Percentiles rank a stretch among this genome's conserved stretches.
Evolutionary conservation across 2,888 invertebrate species (phyloP).

Genomic region (Diplolepis rosae): DNA sequence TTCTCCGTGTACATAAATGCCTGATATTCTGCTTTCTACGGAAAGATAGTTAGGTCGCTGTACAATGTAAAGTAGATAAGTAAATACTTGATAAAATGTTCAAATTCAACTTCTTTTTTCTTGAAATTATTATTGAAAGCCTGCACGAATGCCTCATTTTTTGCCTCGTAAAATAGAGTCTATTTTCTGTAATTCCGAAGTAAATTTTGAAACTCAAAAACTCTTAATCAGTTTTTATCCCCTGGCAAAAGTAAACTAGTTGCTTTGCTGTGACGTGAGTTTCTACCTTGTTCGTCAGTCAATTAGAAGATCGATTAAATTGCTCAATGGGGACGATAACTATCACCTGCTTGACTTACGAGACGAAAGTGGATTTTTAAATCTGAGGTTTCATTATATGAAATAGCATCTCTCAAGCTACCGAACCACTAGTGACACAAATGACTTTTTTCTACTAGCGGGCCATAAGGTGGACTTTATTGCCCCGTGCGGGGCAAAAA

Average conservation of each 20-base stretch:
- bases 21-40: too few species aligned
- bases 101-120: too few species aligned
- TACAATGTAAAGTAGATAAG: too few species aligned
- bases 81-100: too few species aligned
- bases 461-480: too few species aligned
- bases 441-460: too few species aligned
- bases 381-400: constrained; percentile 54
- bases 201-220: background rate
- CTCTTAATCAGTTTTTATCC: background rate
- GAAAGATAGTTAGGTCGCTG: too few species aligned
- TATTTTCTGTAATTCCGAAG: background rate
- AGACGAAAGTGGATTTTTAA: constrained; percentile 58
- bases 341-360: constrained; percentile 60
- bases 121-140: too few species aligned
- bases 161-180: constrained; percentile 22
- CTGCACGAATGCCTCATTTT: too few species aligned
- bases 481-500: too few species aligned
- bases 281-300: background rate
- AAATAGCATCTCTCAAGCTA: background rate
- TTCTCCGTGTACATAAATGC: too few species aligned
- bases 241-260: background rate
- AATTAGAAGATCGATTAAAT: constrained; percentile 48
- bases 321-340: constrained; percentile 46
- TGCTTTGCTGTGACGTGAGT: background rate
- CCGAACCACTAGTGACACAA: background rate